Evolutionary conservation across 2,113 vertebrate genomes (phyloP), one percentile per base, ranked within the genome.

Genomic region (Hemiprocne comata): DNA sequence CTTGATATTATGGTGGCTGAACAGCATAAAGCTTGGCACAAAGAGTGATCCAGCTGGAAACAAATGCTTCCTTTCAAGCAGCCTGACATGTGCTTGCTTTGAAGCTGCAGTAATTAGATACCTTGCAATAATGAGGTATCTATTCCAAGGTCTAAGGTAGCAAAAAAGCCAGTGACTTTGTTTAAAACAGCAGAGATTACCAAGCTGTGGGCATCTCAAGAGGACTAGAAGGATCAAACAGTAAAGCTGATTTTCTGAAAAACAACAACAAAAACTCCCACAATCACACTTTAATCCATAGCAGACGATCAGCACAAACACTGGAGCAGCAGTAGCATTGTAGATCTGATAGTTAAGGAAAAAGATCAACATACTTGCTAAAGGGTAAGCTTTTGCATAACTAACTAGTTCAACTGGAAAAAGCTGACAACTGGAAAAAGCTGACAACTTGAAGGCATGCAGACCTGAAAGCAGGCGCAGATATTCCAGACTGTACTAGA

Each of bases 71-170:
- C 77, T 95, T 97, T 90, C 83, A 95, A 93, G 80, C 28, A 38
- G 93, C 51, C 54, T 87, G 82, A 89, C 67, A 74, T 23, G 76
- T 33, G 83, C 84, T 89, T 72, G 80, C 94, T 96, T 97, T 96
- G 80, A 94, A 90, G 90, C 64, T 65, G 40, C 7, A 17, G 94
- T 90, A 95, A 96, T 93, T 79, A 89, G 92, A 95, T 80, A 95
- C 88, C 64, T 54, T 85, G 54, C 77, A 87, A 62, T 78, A 93
- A 93, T 3, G 61, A 69, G 61, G 38, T 42, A 89, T 82, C 90
- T 94, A 94, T 85, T 93, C 71, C 60, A 86, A 38, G 3, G 17
- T 48, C 84, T 48, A n/a, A 0, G 6, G n/a, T 38, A 74, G 65
- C 1, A 44, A 86, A 70, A 78, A 60, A 88, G 29, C 29, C 53